Evolutionary conservation across 2,113 vertebrate species (phyloP).

Genomic region (Poeciliopsis occidentalis): DNA sequence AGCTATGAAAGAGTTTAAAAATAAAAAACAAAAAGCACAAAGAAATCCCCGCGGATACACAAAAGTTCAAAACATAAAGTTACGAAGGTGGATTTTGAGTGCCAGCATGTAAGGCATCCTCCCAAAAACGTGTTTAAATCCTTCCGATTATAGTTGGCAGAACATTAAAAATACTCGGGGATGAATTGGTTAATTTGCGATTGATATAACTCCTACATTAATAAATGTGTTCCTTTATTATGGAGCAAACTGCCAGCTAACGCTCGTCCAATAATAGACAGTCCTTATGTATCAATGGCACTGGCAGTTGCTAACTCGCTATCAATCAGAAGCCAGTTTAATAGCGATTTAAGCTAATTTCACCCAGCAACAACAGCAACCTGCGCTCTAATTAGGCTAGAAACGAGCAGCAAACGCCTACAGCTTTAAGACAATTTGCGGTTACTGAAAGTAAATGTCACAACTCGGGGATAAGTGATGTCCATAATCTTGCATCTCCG

Average conservation of each 20-base stretch:
- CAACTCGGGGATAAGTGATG: conserved; percentile 53
- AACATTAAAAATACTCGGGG: not conserved
- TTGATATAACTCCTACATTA: conserved; percentile 10
- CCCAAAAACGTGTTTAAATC: conserved; percentile 4
- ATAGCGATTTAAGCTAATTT: conserved; percentile 51
- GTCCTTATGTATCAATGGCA: conserved; percentile 58
- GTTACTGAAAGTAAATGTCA: conserved; percentile 38
- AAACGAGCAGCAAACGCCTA: conserved; percentile 5
- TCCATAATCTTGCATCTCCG: conserved; percentile 66
- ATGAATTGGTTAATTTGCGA: not conserved
- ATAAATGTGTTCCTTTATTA: conserved; percentile 45
- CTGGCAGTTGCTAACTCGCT: conserved; percentile 68
- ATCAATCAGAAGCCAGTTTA: conserved; percentile 60
- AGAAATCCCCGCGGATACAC: not conserved
- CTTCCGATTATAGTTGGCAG: conserved; percentile 1
- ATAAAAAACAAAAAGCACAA: not conserved
- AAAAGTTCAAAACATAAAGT: conserved; percentile 59
- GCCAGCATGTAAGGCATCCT: conserved; percentile 33
- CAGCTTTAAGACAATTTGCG: not conserved
- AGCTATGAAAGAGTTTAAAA: not conserved
- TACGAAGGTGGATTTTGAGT: conserved; percentile 23
- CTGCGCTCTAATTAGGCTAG: not conserved
- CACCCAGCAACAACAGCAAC: conserved; percentile 24
- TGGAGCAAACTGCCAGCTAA: conserved; percentile 37
- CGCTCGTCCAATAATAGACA: conserved; percentile 49